These are phyloP conservation scores for Adrianichthys oophorus DNA, from an alignment of 2,797 vertebrate genomes.

Conservation along the genomic window DNA sequence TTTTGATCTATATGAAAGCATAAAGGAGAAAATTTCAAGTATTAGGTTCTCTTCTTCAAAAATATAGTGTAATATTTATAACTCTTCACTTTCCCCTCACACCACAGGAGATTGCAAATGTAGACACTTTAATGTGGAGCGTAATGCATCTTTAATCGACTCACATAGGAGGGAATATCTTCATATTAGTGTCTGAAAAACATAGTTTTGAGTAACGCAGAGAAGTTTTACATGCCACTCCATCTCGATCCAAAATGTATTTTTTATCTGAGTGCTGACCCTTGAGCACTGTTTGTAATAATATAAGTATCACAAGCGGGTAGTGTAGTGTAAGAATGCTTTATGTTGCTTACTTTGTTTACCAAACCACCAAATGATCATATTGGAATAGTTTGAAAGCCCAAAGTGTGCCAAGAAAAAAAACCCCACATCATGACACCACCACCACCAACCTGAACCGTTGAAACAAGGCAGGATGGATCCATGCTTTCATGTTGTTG, in stretches of 20 bases:
- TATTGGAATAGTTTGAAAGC: no score
- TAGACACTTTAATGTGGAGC: conserved; percentile 26
- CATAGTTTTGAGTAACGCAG: conserved; percentile 34
- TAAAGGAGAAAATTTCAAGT: conserved; percentile 36
- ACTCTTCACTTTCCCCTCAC: conserved; percentile 32
- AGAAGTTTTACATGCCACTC: conserved; percentile 28
- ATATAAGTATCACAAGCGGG: neutral
- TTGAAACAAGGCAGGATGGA: no score
- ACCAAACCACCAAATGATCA: no score
- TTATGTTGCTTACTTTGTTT: neutral
- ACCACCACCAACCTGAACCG: no score
- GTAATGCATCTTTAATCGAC: conserved; percentile 54
- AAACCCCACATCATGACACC: no score
- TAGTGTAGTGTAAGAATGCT: neutral
- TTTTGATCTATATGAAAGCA: conserved; percentile 29
- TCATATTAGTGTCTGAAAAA: conserved; percentile 44
- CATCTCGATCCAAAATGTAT: neutral
- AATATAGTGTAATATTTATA: conserved; percentile 63
- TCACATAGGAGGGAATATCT: conserved; percentile 21
- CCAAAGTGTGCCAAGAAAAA: no score
- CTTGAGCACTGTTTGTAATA: neutral
- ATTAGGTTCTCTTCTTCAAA: conserved; percentile 54
- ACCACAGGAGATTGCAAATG: conserved; percentile 38
- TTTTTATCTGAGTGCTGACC: neutral
- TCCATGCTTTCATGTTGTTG: no score